phyloP scores from a whole-genome alignment of 1,140 invertebrate genomes.

The Drosophila bipectinata region DNA sequence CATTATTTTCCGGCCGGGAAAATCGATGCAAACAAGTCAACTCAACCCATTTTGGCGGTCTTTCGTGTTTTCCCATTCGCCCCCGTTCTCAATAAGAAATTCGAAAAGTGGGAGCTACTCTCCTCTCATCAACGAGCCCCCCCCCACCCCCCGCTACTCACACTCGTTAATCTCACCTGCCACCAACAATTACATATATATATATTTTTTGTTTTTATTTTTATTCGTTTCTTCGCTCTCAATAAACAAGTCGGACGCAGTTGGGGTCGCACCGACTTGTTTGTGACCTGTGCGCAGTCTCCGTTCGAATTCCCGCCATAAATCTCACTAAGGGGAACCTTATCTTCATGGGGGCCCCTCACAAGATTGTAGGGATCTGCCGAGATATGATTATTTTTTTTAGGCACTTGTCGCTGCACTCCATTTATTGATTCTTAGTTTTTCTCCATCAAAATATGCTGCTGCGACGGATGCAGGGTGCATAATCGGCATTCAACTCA shows the following conservation, averaged over 20 bases:
- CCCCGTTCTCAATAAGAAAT: constrained; percentile 55
- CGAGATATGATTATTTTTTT: neutral
- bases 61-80: constrained; percentile 66
- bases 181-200: constrained; percentile 68
- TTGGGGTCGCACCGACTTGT: constrained; percentile 60
- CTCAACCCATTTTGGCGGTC: constrained; percentile 79
- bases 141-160: constrained; percentile 23
- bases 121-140: constrained; percentile 11
- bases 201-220: constrained; percentile 81
- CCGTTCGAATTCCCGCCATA: constrained; percentile 37
- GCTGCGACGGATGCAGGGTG: constrained; percentile 66
- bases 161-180: constrained; percentile 68
- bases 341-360: neutral
- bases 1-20: constrained; percentile 53
- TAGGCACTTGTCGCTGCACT: constrained; percentile 26
- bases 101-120: constrained; percentile 18
- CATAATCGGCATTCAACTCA: constrained; percentile 48
- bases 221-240: constrained; percentile 79
- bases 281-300: constrained; percentile 44
- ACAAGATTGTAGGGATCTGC: neutral
- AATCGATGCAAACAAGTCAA: constrained; percentile 75
- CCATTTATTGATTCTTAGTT: constrained; percentile 6
- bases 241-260: constrained; percentile 73
- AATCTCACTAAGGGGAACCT: constrained; percentile 3
- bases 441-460: constrained; percentile 41